Evolutionary conservation across 2,888 invertebrate species (phyloP), one percentile per base, ranked within the genome.

Genomic region (Molanna angustata): DNA sequence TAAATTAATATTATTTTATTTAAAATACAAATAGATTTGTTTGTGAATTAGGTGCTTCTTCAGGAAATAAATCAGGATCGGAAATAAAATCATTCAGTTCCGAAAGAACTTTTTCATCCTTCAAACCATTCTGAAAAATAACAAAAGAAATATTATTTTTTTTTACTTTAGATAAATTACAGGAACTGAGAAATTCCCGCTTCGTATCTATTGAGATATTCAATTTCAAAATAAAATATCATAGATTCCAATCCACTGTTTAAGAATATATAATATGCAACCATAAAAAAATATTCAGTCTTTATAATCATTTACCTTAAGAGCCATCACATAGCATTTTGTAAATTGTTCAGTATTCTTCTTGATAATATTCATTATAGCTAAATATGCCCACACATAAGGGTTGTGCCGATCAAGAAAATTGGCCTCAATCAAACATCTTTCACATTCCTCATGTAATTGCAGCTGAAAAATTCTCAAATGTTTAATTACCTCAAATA

Each of bases 51-150:
- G n/a, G n/a, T n/a, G n/a, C n/a, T n/a, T n/a, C n/a, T n/a, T n/a
- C n/a, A n/a, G n/a, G n/a, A n/a, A n/a, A n/a, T n/a, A n/a, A n/a
- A n/a, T n/a, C n/a, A n/a, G n/a, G n/a, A n/a, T n/a, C n/a, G n/a
- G n/a, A n/a, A n/a, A n/a, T n/a, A n/a, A n/a, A n/a, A n/a, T n/a
- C n/a, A n/a, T n/a, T n/a, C n/a, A n/a, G n/a, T n/a, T n/a, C n/a
- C n/a, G n/a, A n/a, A n/a, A 46, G 19, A 27, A 50, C 19, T 2
- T 27, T 27, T 27, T 44, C 37, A 44, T 50, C 43, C 1, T 13
- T 44, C 7, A 50, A 39, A 27, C 44, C 44, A 44, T 50, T 50
- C 50, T 50, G 19, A 4, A 50, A 49, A 3, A 32, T 31, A 19
- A 50, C 21, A 13, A n/a, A 16, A 37, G n/a, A 37, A 37, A 20